Evolutionary conservation across 2,113 vertebrate species (phyloP).

Genomic region (Thunnus maccoyii): DNA sequence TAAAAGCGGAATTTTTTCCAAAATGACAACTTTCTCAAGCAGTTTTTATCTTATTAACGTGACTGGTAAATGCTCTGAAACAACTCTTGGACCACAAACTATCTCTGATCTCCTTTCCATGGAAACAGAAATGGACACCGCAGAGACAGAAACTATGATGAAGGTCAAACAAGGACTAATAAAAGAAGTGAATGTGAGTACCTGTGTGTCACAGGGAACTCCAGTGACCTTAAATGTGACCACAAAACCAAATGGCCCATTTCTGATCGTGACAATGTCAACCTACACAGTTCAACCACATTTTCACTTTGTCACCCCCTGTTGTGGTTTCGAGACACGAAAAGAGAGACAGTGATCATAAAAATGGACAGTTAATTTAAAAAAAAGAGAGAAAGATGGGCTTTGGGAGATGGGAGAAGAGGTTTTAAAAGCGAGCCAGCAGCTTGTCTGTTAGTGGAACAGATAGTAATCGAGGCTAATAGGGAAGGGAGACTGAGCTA

Average conservation of each 20-base stretch:
- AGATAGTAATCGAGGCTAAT: slow-evolving; percentile 53
- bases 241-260: background rate
- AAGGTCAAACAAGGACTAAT: slow-evolving; percentile 14
- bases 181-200: background rate
- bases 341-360: background rate
- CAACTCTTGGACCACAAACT: background rate
- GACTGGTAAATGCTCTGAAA: slow-evolving; percentile 1
- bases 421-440: slow-evolving; percentile 11
- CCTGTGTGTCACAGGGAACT: background rate
- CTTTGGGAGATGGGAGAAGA: background rate
- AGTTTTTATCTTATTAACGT: background rate
- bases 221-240: background rate
- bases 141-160: background rate
- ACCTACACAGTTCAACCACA: slow-evolving; percentile 2
- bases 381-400: background rate
- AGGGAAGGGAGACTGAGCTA: slow-evolving; percentile 35
- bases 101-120: background rate
- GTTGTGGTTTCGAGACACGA: background rate
- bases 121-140: background rate
- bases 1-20: too few species aligned
- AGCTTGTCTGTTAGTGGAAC: slow-evolving; percentile 39
- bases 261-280: too few species aligned
- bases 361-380: background rate
- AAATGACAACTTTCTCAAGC: too few species aligned
- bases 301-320: background rate